phyloP scores from a whole-genome alignment of 2,113 vertebrate genomes.

The Semnornis frantzii region DNA sequence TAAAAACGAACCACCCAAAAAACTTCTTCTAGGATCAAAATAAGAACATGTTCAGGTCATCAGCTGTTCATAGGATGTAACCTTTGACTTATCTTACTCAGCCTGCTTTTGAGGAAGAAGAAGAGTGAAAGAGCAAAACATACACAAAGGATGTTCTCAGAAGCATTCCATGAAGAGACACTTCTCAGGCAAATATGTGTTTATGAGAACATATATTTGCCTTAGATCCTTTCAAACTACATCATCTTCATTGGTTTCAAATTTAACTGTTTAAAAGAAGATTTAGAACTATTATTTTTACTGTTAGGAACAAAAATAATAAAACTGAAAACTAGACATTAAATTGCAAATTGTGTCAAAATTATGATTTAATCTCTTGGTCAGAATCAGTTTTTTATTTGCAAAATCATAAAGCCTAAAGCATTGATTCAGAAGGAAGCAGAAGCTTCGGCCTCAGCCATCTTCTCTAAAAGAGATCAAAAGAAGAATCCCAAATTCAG shows the following conservation, averaged over 20 bases:
- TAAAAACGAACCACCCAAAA: neutral
- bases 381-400: neutral
- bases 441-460: neutral
- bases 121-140: neutral
- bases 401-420: neutral
- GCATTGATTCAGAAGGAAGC: neutral
- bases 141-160: neutral
- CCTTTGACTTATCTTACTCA: neutral
- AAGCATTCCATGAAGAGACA: neutral
- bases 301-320: neutral
- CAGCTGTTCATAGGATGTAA: neutral
- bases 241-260: neutral
- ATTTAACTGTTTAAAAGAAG: neutral
- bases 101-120: neutral
- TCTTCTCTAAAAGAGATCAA: neutral
- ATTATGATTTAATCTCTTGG: neutral
- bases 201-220: neutral
- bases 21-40: neutral
- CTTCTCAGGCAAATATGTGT: neutral
- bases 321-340: accelerated
- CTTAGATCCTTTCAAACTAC: neutral
- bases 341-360: neutral
- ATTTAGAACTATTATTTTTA: neutral
- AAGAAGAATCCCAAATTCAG: neutral
- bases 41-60: neutral